Conservation (phyloP, 2,797 vertebrate genomes). For the Myioborus melanocephalus region DNA sequence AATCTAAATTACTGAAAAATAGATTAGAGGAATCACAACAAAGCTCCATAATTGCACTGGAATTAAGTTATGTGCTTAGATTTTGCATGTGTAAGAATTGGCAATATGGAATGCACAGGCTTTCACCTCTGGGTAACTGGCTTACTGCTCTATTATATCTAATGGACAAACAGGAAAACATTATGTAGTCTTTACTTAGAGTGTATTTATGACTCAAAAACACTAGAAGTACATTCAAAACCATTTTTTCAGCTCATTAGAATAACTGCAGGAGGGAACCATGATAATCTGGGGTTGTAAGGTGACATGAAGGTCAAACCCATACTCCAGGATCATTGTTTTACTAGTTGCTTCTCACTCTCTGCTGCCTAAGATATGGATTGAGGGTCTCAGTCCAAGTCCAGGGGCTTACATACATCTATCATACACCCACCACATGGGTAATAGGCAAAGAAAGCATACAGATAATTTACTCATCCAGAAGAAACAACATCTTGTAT, state of each 20-base stretch:
- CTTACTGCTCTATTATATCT: slow-evolving; percentile 32
- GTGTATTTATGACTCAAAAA: not conserved
- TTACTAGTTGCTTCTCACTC: not conserved
- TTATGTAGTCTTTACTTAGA: not conserved
- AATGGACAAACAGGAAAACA: slow-evolving; percentile 30
- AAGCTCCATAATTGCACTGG: not conserved
- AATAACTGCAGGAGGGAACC: slow-evolving; percentile 1
- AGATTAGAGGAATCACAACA: not conserved
- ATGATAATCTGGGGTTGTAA: not conserved
- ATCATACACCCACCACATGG: not conserved
- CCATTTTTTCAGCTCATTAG: slow-evolving; percentile 28
- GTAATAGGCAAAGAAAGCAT: not conserved
- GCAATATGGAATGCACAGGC: not conserved
- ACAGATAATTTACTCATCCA: not conserved
- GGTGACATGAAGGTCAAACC: not conserved
- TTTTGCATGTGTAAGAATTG: slow-evolving; percentile 17
- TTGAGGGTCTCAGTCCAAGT: not conserved
- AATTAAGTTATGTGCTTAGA: slow-evolving; percentile 21
- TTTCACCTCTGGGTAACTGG: slow-evolving; percentile 33
- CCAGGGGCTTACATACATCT: not conserved
- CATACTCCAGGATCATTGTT: not conserved
- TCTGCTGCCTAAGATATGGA: not conserved
- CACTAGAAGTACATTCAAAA: not conserved
- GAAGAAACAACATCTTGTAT: not conserved
- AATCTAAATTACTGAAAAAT: not conserved